Conservation (phyloP, 2,113 vertebrate genomes). For the Amblyopsis rosae region DNA sequence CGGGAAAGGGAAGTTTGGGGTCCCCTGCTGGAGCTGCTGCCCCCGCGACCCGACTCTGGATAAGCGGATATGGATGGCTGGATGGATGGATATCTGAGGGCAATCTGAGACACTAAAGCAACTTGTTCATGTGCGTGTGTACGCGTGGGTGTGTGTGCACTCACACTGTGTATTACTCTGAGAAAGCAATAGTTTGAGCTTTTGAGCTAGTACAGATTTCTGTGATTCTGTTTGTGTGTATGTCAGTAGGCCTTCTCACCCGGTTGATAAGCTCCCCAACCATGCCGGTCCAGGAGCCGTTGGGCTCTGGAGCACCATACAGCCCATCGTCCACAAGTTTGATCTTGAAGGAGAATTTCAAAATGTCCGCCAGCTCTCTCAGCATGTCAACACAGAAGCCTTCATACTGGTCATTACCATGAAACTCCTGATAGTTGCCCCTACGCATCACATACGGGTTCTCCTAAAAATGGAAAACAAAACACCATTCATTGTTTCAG, state of each 20-base stretch:
- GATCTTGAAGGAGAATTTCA: constrained; percentile 91
- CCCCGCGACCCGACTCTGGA: too few relatives aligned
- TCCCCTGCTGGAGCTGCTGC: too few relatives aligned
- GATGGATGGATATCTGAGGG: constrained; percentile 50
- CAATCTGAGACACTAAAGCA: constrained; percentile 61
- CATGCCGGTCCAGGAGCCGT: constrained; percentile 96
- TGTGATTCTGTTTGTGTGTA: not conserved
- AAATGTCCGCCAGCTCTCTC: constrained; percentile 85
- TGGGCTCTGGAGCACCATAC: constrained; percentile 90
- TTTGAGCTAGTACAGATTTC: constrained; percentile 12
- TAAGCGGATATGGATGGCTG: too few relatives aligned
- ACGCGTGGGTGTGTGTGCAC: not conserved
- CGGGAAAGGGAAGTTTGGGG: too few relatives aligned
- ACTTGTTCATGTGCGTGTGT: constrained; percentile 15
- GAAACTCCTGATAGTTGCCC: constrained; percentile 85
- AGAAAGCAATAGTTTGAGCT: constrained; percentile 16
- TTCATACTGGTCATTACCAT: constrained; percentile 88
- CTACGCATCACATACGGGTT: constrained; percentile 94
- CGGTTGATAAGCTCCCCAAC: constrained; percentile 95
- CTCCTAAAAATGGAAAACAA: constrained; percentile 74
- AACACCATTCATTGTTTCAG: constrained; percentile 1
- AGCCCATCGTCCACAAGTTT: constrained; percentile 92
- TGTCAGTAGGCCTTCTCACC: constrained; percentile 68
- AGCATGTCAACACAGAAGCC: constrained; percentile 97
- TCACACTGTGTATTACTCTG: constrained; percentile 25